Evolutionary conservation across 1,140 invertebrate species (phyloP).

Genomic region (Bombyx mandarina): DNA sequence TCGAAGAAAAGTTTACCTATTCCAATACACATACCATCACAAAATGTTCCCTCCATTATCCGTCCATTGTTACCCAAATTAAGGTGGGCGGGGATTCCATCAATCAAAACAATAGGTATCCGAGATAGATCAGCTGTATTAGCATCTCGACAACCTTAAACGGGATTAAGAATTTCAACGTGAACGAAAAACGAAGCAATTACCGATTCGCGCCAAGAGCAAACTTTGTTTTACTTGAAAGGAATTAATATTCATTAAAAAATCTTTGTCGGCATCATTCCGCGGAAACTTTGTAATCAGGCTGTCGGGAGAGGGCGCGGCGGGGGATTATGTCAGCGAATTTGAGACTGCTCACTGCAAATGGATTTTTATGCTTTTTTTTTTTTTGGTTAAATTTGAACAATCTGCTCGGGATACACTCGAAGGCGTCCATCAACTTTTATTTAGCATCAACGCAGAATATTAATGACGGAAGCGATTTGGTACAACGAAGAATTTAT

Average conservation of each 20-base stretch:
- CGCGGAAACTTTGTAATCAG: slow-evolving; percentile 65
- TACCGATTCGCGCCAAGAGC: slow-evolving; percentile 53
- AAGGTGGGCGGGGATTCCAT: slow-evolving; percentile 10
- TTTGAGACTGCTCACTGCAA: slow-evolving; percentile 43
- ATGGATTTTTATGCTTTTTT: slow-evolving; percentile 29
- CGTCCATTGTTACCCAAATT: slow-evolving; percentile 11
- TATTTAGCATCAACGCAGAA: slow-evolving; percentile 9
- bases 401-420: slow-evolving; percentile 27
- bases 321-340: slow-evolving; percentile 39
- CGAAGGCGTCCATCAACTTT: slow-evolving; percentile 19
- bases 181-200: slow-evolving; percentile 59
- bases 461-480: slow-evolving; percentile 28
- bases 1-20: too few species aligned
- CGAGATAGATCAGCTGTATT: slow-evolving; percentile 21
- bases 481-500: slow-evolving; percentile 21
- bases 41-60: not conserved
- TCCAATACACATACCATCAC: too few species aligned
- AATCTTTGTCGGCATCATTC: slow-evolving; percentile 62
- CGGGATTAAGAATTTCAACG: slow-evolving; percentile 42
- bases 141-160: slow-evolving; percentile 35
- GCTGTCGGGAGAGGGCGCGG: slow-evolving; percentile 25
- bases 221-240: slow-evolving; percentile 63
- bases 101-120: slow-evolving; percentile 18
- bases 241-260: slow-evolving; percentile 70
- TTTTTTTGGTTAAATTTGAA: slow-evolving; percentile 40